A percentile compares a stretch with the other conserved stretches of the same genome.
Evolutionary conservation across 2,113 vertebrate species (phyloP).

Genomic region (Odocoileus hemionus): DNA sequence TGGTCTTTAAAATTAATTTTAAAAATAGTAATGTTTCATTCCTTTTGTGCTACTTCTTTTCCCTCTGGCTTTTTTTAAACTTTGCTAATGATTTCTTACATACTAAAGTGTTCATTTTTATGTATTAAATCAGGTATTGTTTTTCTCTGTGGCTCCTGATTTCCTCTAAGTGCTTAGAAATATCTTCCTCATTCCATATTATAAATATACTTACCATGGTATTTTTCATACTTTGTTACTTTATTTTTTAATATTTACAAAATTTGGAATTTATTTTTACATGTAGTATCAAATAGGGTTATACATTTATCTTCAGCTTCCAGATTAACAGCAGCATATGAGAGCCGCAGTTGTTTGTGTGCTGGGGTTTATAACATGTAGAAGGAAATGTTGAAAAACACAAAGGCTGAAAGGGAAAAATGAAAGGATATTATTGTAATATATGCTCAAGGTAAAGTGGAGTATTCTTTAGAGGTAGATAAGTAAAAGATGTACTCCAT

Average conservation of each 20-base stretch:
- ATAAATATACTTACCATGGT: background rate
- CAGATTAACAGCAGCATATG: background rate
- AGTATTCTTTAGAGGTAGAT: background rate
- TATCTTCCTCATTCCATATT: background rate
- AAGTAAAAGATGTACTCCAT: background rate
- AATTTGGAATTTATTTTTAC: background rate
- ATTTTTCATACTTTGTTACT: background rate
- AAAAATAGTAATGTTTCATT: background rate
- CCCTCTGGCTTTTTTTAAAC: background rate
- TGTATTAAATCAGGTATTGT: background rate
- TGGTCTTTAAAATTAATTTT: background rate
- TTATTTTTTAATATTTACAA: background rate
- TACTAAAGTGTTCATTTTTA: background rate
- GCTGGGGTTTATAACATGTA: background rate
- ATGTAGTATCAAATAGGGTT: background rate
- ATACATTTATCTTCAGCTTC: background rate
- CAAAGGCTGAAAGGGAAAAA: background rate
- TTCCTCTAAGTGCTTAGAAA: background rate
- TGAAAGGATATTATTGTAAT: background rate
- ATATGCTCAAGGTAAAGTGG: background rate
- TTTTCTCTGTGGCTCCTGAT: background rate
- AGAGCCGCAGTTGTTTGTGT: background rate
- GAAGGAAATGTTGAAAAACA: background rate
- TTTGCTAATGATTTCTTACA: background rate
- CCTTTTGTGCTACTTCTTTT: background rate